Evolutionary conservation across 2,113 vertebrate genomes (phyloP).

Genomic region (Synodontis membranacea): DNA sequence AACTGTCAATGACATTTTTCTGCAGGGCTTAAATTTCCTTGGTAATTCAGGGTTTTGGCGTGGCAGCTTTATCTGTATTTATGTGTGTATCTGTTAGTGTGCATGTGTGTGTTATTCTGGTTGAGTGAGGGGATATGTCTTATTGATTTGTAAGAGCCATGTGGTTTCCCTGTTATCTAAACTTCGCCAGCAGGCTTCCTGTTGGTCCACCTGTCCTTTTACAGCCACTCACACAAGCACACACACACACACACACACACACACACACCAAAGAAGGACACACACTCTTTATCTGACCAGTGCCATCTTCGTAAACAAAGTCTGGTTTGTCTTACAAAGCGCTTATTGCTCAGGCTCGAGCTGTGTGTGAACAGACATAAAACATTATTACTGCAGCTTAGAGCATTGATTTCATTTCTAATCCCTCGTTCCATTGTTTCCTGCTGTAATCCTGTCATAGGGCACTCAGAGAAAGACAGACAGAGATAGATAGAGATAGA

Average conservation of each 20-base stretch:
- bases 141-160: constrained; percentile 68
- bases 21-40: constrained; percentile 31
- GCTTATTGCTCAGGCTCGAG: constrained; percentile 22
- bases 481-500: not conserved
- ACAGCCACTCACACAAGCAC: constrained; percentile 29
- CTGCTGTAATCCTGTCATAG: constrained; percentile 64
- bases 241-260: constrained; percentile 22
- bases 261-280: constrained; percentile 8
- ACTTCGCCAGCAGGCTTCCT: constrained; percentile 55
- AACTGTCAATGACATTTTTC: constrained; percentile 26
- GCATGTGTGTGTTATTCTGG: constrained; percentile 46
- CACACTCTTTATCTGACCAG: not conserved
- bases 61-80: constrained; percentile 21
- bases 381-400: constrained; percentile 61
- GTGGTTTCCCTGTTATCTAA: constrained; percentile 67
- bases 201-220: constrained; percentile 53
- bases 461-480: constrained; percentile 32
- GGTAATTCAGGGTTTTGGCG: constrained; percentile 25
- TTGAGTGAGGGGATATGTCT: constrained; percentile 68
- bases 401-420: constrained; percentile 66
- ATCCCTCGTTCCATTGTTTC: constrained; percentile 65
- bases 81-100: constrained; percentile 25
- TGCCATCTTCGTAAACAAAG: constrained; percentile 37
- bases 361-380: constrained; percentile 42
- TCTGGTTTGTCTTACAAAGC: constrained; percentile 35